phyloP scores from a whole-genome alignment of 2,797 vertebrate species.

The Lacerta viridis region DNA sequence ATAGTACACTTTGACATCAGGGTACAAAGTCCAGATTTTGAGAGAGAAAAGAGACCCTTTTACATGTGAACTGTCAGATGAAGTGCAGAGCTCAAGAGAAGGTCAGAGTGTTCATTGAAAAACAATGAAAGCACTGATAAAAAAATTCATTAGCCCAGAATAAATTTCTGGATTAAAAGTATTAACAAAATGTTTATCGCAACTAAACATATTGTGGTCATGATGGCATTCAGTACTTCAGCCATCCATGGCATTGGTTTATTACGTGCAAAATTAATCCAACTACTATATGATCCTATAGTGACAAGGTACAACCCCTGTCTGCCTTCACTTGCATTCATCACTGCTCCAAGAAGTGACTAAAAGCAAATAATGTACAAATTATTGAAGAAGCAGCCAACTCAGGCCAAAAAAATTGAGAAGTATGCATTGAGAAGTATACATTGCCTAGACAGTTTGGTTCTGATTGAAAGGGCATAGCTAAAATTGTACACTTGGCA shows the following conservation, averaged over 20 bases:
- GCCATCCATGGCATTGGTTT: background rate
- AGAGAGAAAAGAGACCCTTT: slow-evolving; percentile 29
- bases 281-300: background rate
- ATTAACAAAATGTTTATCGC: background rate
- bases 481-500: no score
- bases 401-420: no score
- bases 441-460: no score
- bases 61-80: slow-evolving; percentile 37
- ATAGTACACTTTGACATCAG: slow-evolving; percentile 33
- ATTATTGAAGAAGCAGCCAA: no score
- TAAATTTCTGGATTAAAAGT: background rate
- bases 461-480: no score
- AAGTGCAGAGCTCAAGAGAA: slow-evolving; percentile 27
- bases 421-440: no score
- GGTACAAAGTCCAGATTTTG: slow-evolving; percentile 36
- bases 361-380: no score
- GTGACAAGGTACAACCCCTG: no score
- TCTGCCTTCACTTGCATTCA: no score
- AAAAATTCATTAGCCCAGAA: slow-evolving; percentile 22
- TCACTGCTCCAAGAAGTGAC: no score
- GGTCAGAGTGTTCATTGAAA: background rate
- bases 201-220: background rate
- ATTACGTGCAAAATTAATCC: background rate
- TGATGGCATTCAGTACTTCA: background rate
- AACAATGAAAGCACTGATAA: slow-evolving; percentile 44